A percentile compares a stretch with the other conserved stretches of the same genome.
These are phyloP conservation scores for Cebidichthys violaceus DNA, from an alignment of 2,113 vertebrate genomes.

Conservation along the genomic window DNA sequence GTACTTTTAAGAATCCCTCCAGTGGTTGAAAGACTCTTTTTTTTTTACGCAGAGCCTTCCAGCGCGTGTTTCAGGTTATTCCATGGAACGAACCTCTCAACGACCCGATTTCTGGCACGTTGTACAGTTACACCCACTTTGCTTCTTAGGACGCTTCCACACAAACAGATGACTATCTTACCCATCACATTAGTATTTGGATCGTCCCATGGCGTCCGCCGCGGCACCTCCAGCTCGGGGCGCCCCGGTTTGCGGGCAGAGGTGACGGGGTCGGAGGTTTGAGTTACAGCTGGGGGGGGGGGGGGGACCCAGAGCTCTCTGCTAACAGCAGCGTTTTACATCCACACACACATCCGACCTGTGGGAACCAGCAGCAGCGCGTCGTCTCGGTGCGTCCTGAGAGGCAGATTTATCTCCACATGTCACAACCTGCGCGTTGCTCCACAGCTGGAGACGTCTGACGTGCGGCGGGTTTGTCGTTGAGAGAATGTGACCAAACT, in stretches of 20 bases:
- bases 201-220: conserved; percentile 42
- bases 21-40: background rate
- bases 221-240: conserved; percentile 39
- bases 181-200: conserved; percentile 61
- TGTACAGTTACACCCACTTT: background rate
- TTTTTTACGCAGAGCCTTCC: background rate
- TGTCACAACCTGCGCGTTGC: background rate
- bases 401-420: background rate
- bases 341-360: conserved; percentile 21
- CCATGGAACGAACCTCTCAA: background rate
- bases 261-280: background rate
- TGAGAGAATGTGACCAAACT: background rate
- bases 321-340: conserved; percentile 1
- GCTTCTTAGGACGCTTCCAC: background rate
- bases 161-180: conserved; percentile 33
- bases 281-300: conserved; percentile 33
- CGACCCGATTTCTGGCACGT: background rate
- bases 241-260: conserved; percentile 21
- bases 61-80: background rate
- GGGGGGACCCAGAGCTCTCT: background rate
- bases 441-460: conserved; percentile 9
- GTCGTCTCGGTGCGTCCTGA: background rate
- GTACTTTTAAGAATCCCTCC: background rate
- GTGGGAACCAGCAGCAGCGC: background rate
- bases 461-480: background rate